Base-by-base conservation (phyloP, 2,797 vertebrate species). In the Dermochelys coriacea region DNA sequence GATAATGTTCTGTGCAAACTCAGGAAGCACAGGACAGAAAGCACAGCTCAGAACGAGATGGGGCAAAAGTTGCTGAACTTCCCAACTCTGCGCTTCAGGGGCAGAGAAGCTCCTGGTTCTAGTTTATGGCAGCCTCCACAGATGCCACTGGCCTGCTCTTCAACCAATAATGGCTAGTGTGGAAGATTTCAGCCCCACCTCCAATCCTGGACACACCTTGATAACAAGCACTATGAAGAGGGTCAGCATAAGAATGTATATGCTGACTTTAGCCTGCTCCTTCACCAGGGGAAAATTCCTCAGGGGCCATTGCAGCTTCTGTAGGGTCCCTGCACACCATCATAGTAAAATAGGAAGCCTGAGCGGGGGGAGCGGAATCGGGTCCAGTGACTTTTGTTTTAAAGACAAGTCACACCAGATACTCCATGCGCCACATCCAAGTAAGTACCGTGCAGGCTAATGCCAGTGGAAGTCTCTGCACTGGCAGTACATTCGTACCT, bases 331-430 rank as follows among this genome's bases (percentile, higher is more conserved):
- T 83, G 52, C 1, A 0, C 55, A 61, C 52, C 57, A 77, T 8
- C 1, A 2, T 15, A 12, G 52, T 86, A 29, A 29, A 50, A 79
- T 2, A 79, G 50, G 84, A 41, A 86, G 31, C 6, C 45, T 51
- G 1, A 0, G 80, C 37, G 23, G 29, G 87, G 8, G 41, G 91
- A 96, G 89, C 86, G 8, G 15, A 85, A 80, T 89, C 90, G 88
- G 87, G 82, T 91, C 71, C 86, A 91, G 71, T 2, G 27, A 9
- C 47, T 77, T 88, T 91, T 92, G 27, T 82, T 93, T 93, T 77
- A 64, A 79, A 93, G 80, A 15, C 82, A 94, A 82, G 89, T 91
- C 91, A 49, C n/a, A 93, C 80, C 95, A 94, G n/a, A 77, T 74
- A 89, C 5, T 4, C 14, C 71, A 51, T 77, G 49, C 84, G 31